Percentiles rank a stretch among this genome's conserved stretches.
Evolutionary conservation across 2,888 invertebrate species (phyloP).

Genomic region (Globia sparganii): DNA sequence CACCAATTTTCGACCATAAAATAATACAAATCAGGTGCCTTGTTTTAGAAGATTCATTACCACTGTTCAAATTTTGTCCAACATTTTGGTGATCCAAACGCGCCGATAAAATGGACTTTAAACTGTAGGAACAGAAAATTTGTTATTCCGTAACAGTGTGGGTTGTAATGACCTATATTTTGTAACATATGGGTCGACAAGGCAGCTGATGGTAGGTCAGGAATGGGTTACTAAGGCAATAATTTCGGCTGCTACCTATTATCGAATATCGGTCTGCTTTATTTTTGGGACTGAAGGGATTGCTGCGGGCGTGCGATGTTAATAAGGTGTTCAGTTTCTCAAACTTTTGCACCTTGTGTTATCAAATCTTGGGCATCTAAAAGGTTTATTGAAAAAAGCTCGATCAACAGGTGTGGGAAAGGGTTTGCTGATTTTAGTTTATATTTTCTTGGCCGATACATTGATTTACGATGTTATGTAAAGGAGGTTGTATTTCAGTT

Average conservation of each 20-base stretch:
- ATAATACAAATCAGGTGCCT: conserved; percentile 81
- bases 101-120: conserved; percentile 60
- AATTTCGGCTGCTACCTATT: conserved; percentile 84
- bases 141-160: conserved; percentile 56
- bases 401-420: conserved; percentile 79
- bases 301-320: conserved; percentile 79
- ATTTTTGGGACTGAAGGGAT: conserved; percentile 78
- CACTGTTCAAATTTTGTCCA: conserved; percentile 71
- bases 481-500: conserved; percentile 33
- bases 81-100: conserved; percentile 60
- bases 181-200: conserved; percentile 83
- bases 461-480: conserved; percentile 51
- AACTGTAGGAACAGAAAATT: conserved; percentile 52
- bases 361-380: conserved; percentile 79
- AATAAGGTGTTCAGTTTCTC: conserved; percentile 84
- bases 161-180: conserved; percentile 85
- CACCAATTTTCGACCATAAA: conserved; percentile 79
- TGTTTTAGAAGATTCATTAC: conserved; percentile 83
- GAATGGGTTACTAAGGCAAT: conserved; percentile 83
- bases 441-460: conserved; percentile 55
- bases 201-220: conserved; percentile 87
- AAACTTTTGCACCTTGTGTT: conserved; percentile 87
- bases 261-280: conserved; percentile 85
- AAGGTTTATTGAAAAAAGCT: conserved; percentile 80
- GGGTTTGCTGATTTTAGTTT: conserved; percentile 68